phyloP scores from a whole-genome alignment of 2,888 invertebrate genomes.

The Heliconius erato region DNA sequence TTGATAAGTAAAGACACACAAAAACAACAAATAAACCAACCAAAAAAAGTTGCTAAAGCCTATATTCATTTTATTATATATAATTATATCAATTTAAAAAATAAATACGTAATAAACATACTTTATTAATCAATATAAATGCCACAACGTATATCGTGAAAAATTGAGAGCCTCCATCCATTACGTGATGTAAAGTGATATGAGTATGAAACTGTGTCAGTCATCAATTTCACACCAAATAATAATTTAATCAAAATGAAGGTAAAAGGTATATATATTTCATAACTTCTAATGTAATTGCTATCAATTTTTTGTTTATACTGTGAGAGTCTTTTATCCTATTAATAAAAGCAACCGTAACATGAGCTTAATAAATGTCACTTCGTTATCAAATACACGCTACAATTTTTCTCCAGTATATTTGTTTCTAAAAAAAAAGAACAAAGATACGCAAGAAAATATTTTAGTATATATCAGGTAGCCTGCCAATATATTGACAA shows the following conservation, averaged over 20 bases:
- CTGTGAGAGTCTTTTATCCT: background rate
- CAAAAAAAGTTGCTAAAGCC: too few relatives aligned
- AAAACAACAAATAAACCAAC: too few relatives aligned
- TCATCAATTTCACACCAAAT: constrained; percentile 4
- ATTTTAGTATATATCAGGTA: background rate
- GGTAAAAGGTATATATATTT: background rate
- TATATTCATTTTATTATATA: too few relatives aligned
- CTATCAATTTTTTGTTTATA: background rate
- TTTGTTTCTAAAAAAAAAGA: background rate
- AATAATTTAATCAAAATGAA: background rate
- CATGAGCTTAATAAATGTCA: background rate
- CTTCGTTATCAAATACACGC: background rate
- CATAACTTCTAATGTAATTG: background rate
- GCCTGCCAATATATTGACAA: constrained; percentile 14
- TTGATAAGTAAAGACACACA: too few relatives aligned
- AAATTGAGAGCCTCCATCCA: background rate
- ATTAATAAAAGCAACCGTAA: background rate
- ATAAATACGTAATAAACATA: background rate
- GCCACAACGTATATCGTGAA: background rate
- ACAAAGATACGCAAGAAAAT: background rate
- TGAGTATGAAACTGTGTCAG: background rate
- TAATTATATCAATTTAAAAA: background rate
- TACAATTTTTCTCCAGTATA: background rate
- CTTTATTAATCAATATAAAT: background rate
- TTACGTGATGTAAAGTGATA: background rate